These are phyloP conservation scores for Spodoptera litura DNA, from an alignment of 1,140 invertebrate species.

Conservation along the genomic window DNA sequence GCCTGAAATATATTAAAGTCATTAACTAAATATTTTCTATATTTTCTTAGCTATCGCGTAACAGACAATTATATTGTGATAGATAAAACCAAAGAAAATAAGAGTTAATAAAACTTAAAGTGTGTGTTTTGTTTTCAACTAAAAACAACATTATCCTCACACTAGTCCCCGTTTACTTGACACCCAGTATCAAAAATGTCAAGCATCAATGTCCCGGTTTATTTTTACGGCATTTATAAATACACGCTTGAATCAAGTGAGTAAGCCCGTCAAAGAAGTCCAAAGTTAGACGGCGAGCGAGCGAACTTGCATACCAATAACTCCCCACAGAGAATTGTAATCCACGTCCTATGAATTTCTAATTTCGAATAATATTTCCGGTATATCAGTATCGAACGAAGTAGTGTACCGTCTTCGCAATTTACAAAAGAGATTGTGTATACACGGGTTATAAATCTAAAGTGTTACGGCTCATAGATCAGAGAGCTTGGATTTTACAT, in stretches of 20 bases:
- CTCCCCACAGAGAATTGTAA: constrained; percentile 46
- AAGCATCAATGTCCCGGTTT: constrained; percentile 42
- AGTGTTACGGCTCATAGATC: constrained; percentile 28
- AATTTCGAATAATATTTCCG: constrained; percentile 45
- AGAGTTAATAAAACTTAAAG: neutral
- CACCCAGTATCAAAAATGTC: constrained; percentile 30
- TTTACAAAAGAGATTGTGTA: constrained; percentile 40
- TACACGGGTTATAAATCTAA: constrained; percentile 9
- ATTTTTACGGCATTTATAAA: constrained; percentile 52
- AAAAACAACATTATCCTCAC: neutral
- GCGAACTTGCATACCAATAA: constrained; percentile 52
- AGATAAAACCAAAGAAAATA: neutral
- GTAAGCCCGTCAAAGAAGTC: constrained; percentile 42
- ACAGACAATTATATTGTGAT: neutral
- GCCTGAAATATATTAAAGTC: too few species aligned
- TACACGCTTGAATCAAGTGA: constrained; percentile 49
- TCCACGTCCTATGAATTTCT: constrained; percentile 49
- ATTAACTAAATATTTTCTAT: too few species aligned
- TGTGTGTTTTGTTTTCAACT: neutral
- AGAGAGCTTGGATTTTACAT: constrained; percentile 1
- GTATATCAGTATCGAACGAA: constrained; percentile 12
- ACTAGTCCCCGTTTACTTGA: constrained; percentile 1
- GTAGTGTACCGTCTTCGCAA: constrained; percentile 15
- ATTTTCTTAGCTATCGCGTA: neutral
- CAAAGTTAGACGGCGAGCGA: constrained; percentile 38